Conservation (phyloP, 1,140 invertebrate species). For the Listronotus bonariensis region DNA sequence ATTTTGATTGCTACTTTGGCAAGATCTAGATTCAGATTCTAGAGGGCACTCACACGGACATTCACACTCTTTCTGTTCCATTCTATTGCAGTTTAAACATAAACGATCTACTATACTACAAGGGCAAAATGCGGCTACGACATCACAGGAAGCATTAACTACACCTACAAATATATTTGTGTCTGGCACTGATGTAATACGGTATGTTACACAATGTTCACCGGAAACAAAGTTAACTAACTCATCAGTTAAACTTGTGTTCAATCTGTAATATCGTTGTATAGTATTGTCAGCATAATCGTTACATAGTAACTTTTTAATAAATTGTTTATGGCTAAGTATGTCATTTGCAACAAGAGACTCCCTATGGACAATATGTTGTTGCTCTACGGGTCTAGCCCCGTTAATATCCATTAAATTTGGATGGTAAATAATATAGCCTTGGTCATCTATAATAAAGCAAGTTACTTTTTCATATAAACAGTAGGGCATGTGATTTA, state of each 20-base stretch:
- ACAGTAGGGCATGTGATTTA: conserved; percentile 70
- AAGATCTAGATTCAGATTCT: conserved; percentile 57
- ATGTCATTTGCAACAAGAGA: conserved; percentile 87
- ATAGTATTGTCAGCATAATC: conserved; percentile 76
- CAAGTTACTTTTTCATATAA: conserved; percentile 75
- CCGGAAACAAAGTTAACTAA: conserved; percentile 84
- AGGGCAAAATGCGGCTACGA: conserved; percentile 83
- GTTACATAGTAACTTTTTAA: conserved; percentile 82
- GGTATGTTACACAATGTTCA: conserved; percentile 89
- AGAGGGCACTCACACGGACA: conserved; percentile 93
- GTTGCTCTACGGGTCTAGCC: conserved; percentile 67
- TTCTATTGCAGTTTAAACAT: conserved; percentile 90
- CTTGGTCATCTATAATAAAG: conserved; percentile 88
- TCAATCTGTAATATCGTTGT: conserved; percentile 81
- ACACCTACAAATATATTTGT: conserved; percentile 89
- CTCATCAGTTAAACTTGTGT: conserved; percentile 75
- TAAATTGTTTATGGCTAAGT: conserved; percentile 80
- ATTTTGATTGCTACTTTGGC: conserved; percentile 23
- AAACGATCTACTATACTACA: conserved; percentile 88
- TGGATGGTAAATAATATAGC: conserved; percentile 88
- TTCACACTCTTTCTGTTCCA: conserved; percentile 94
- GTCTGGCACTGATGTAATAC: conserved; percentile 77
- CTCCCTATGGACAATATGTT: conserved; percentile 85
- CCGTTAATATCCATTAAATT: conserved; percentile 72
- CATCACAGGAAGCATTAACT: conserved; percentile 83